Conservation (phyloP, 64 coral and sea anemone species). For the Actinia tenebrosa region DNA sequence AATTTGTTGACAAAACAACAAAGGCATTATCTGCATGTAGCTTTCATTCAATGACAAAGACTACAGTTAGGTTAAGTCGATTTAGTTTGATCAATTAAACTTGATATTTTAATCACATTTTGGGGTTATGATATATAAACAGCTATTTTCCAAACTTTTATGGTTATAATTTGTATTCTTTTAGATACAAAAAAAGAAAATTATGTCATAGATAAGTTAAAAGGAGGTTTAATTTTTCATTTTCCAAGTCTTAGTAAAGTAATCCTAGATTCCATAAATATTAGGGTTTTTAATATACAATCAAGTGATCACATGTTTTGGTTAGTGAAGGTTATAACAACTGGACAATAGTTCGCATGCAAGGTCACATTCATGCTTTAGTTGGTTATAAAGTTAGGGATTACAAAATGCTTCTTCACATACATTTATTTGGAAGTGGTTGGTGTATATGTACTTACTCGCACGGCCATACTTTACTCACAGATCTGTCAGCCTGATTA, state of each 20-base stretch:
- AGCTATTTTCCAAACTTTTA: not conserved
- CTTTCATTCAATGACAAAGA: slow-evolving; percentile 7
- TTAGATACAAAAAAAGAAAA: not conserved
- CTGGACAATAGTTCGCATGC: not conserved
- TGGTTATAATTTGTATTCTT: not conserved
- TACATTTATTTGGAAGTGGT: not conserved
- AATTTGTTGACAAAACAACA: not conserved
- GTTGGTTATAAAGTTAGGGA: not conserved
- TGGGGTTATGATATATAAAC: not conserved
- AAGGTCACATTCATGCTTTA: slow-evolving; percentile 5
- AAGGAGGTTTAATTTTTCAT: not conserved
- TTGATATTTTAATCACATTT: not conserved
- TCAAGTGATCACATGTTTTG: slow-evolving; percentile 21
- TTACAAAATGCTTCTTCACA: not conserved
- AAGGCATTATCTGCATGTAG: slow-evolving; percentile 20
- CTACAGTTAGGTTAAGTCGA: not conserved
- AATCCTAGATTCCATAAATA: not conserved
- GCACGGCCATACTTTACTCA: slow-evolving; percentile 12
- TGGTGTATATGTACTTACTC: slow-evolving; percentile 14
- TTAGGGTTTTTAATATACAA: not conserved
- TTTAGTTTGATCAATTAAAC: slow-evolving; percentile 1
- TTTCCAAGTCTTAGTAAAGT: not conserved
- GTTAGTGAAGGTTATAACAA: not conserved
- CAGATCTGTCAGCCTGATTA: slow-evolving; percentile 22
- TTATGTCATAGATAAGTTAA: no score